Evolutionary conservation across 2,888 invertebrate species (phyloP), one percentile per base, ranked within the genome.

Genomic region (Clivina fossor): DNA sequence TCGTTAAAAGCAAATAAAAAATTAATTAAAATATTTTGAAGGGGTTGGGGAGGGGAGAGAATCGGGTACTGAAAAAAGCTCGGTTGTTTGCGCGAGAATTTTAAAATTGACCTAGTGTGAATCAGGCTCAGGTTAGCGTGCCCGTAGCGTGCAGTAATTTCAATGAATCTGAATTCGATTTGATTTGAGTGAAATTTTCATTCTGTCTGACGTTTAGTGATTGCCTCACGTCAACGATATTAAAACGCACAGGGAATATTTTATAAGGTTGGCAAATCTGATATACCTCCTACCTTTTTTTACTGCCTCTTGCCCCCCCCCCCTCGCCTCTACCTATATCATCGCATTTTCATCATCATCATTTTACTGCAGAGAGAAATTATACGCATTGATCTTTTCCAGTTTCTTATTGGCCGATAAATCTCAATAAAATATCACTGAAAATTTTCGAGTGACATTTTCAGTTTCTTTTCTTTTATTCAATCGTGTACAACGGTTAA

Each of bases 231-330:
- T 51, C 41, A 41, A 20, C 43, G 43, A 43, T 51, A 51, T 51
- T 51, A 51, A 51, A 43, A 51, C 51, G 51, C 41, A 43, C 22
- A 8, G 32, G 41, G 51, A 41, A 51, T 51, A 43, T 49, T 49
- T 49, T 38, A 38, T 49, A 49, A 48, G 37, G 32, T 44, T 28
- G 44, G 44, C 44, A 28, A 44, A n/a, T n/a, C n/a, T n/a, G n/a
- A n/a, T n/a, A n/a, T n/a, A n/a, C n/a, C n/a, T n/a, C n/a, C n/a
- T n/a, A n/a, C n/a, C n/a, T n/a, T n/a, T n/a, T n/a, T n/a, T n/a
- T n/a, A 2, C 30, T 30, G 3, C 4, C 30, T 11, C 11, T 9
- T 4, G n/a, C 11, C 30, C 11, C 11, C 4, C 30, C 3, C 30
- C 30, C 30, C 30, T 30, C n/a, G 30, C 2, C 2, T 3, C n/a